These are phyloP conservation scores for Monomorium pharaonis DNA, from an alignment of 1,140 invertebrate genomes.

Conservation along the genomic window DNA sequence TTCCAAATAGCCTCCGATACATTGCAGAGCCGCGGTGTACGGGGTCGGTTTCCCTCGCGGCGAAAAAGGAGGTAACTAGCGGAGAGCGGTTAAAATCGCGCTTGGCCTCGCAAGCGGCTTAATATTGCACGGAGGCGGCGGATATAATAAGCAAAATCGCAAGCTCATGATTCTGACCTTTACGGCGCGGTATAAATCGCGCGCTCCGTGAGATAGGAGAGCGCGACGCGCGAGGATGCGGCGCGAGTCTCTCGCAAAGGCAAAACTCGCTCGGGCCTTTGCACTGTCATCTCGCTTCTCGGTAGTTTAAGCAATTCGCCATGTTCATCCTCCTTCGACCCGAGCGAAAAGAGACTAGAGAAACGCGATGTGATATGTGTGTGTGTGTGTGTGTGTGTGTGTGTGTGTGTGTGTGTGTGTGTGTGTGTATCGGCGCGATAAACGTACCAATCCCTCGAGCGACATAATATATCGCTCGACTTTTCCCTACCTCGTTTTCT, in stretches of 20 bases:
- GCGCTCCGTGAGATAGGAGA: conserved; percentile 19
- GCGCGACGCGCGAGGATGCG: not conserved
- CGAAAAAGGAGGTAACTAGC: not conserved
- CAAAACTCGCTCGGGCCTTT: not conserved
- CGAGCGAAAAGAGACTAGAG: conserved; percentile 25
- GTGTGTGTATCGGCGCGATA: conserved; percentile 5
- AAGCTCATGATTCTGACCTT: conserved; percentile 53
- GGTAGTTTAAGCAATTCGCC: conserved; percentile 31
- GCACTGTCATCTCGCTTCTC: conserved; percentile 29
- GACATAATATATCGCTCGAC: conserved; percentile 31
- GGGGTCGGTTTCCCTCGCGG: not conserved
- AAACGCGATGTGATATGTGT: not conserved
- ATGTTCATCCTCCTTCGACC: conserved; percentile 10
- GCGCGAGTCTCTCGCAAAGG: not conserved
- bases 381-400: no score
- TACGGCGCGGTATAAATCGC: conserved; percentile 36
- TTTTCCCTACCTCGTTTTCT: not conserved
- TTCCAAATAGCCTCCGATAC: not conserved
- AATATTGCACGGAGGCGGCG: conserved; percentile 11
- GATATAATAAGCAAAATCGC: conserved; percentile 24
- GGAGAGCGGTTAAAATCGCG: conserved; percentile 11
- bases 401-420: no score
- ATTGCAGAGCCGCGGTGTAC: not conserved
- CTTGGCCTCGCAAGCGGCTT: not conserved
- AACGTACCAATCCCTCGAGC: conserved; percentile 18